Percentiles rank a stretch among this genome's conserved stretches.
These are phyloP conservation scores for Brachionus angularis DNA, from an alignment of 1,140 invertebrate genomes.

Conservation along the genomic window DNA sequence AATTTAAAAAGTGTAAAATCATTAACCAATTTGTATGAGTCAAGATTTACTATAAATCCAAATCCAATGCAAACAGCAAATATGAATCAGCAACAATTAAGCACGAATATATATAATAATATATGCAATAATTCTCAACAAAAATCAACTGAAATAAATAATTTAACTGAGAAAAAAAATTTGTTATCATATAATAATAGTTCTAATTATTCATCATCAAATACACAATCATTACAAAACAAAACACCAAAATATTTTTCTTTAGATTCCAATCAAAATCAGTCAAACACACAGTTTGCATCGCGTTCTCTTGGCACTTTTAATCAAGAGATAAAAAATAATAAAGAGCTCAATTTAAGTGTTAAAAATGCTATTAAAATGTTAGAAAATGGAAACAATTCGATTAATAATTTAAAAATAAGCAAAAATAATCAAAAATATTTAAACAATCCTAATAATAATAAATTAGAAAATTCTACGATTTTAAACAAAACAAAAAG, in stretches of 20 bases:
- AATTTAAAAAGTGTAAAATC: constrained; percentile 44
- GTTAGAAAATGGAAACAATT: not conserved
- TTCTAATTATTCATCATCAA: no score
- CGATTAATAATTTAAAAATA: not conserved
- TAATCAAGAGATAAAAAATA: not conserved
- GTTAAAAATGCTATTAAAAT: constrained; percentile 36
- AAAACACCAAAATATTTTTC: not conserved
- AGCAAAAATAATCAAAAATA: not conserved
- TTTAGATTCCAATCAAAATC: not conserved
- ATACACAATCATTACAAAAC: not conserved
- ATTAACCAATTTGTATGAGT: constrained; percentile 39
- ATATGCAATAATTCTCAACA: no score
- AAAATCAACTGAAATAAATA: no score
- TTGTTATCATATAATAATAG: no score
- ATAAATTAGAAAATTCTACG: no score
- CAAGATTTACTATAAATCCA: not conserved
- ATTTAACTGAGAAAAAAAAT: no score
- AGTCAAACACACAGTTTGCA: constrained; percentile 22
- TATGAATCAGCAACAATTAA: no score
- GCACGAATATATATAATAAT: no score
- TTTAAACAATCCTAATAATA: not conserved
- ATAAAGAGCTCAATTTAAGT: not conserved
- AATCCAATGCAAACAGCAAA: not conserved
- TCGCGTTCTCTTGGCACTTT: constrained; percentile 20
- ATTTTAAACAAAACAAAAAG: constrained; percentile 11